phyloP scores from a whole-genome alignment of 2,888 invertebrate species.

The Drosophila meridiana region DNA sequence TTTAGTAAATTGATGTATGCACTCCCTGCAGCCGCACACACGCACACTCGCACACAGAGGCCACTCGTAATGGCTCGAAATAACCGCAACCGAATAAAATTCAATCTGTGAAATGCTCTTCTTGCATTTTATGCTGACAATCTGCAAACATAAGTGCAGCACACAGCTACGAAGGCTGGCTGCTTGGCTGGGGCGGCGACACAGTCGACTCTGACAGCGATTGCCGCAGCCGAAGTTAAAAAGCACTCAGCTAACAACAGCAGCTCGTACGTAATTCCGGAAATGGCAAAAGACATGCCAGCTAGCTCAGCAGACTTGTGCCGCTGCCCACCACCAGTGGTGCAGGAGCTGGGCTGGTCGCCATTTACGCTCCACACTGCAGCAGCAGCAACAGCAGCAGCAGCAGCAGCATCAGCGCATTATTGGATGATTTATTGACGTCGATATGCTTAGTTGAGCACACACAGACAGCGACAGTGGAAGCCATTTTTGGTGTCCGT shows the following conservation, averaged over 20 bases:
- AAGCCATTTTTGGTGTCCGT: slow-evolving; percentile 67
- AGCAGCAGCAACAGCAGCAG: background rate
- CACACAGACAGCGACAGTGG: slow-evolving; percentile 32
- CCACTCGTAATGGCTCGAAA: slow-evolving; percentile 58
- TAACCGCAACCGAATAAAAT: slow-evolving; percentile 74
- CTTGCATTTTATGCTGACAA: slow-evolving; percentile 72
- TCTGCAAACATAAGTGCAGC: slow-evolving; percentile 71
- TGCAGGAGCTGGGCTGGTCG: slow-evolving; percentile 3
- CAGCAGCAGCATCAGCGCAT: slow-evolving; percentile 70
- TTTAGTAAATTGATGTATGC: slow-evolving; percentile 70
- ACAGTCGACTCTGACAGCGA: slow-evolving; percentile 16
- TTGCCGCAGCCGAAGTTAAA: slow-evolving; percentile 60
- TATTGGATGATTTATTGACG: slow-evolving; percentile 85
- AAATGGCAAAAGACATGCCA: slow-evolving; percentile 67
- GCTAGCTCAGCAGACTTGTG: slow-evolving; percentile 31
- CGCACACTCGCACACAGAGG: slow-evolving; percentile 1
- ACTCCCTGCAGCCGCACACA: slow-evolving; percentile 21
- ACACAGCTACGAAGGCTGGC: slow-evolving; percentile 41
- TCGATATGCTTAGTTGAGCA: slow-evolving; percentile 84
- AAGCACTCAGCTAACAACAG: slow-evolving; percentile 68
- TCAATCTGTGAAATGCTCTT: slow-evolving; percentile 73
- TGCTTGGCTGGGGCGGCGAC: slow-evolving; percentile 21
- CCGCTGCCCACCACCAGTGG: slow-evolving; percentile 1
- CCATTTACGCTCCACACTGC: slow-evolving; percentile 56
- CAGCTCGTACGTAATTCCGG: slow-evolving; percentile 66